Evolutionary conservation across 2,113 vertebrate genomes (phyloP), one percentile per base, ranked within the genome.

Genomic region (Callorhinus ursinus): DNA sequence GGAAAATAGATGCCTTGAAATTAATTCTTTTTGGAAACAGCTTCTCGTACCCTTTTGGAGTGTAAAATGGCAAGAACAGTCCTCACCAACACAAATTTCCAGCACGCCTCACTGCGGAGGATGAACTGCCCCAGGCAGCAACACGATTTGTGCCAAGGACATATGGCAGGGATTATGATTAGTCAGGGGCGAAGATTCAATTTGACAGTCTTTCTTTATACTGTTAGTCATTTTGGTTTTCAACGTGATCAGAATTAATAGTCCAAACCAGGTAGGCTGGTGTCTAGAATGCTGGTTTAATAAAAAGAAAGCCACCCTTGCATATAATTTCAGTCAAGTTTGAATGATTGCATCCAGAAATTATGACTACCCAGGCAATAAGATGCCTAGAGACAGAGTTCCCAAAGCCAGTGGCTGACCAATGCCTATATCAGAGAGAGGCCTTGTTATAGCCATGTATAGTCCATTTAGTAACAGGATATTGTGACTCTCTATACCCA

Each of bases 91-190:
- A 96, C 87, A 79, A 26, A 77, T 91, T 90, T 69, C 90, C 59
- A 85, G 86, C 95, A 95, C 0, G 72, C 87, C 92, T 96, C 97
- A 55, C 94, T 88, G 90, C 74, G 84, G 55, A 94, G 63, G 82
- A 90, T 53, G 71, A 57, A 82, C 80, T 51, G 33, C 95, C 94
- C 87, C 95, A 90, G 97, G 95, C 67, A 59, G 53, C 61, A 74
- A 81, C 93, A 16, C 3, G 18, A 81, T 12, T n/a, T 31, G 61
- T 86, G 93, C 97, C 98, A 97, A 92, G 94, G 96, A 96, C 97
- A 98, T 92, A 97, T 74, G 96, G 97, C 92, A 95, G 90, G 63
- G 61, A 83, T 93, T 95, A 79, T 69, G 61, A 96, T 87, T 61
- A 51, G 36, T 86, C 42, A 76, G 80, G 67, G 92, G 93, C 80